phyloP scores from a whole-genome alignment of 23 tunicate species.

The Styela clava region DNA sequence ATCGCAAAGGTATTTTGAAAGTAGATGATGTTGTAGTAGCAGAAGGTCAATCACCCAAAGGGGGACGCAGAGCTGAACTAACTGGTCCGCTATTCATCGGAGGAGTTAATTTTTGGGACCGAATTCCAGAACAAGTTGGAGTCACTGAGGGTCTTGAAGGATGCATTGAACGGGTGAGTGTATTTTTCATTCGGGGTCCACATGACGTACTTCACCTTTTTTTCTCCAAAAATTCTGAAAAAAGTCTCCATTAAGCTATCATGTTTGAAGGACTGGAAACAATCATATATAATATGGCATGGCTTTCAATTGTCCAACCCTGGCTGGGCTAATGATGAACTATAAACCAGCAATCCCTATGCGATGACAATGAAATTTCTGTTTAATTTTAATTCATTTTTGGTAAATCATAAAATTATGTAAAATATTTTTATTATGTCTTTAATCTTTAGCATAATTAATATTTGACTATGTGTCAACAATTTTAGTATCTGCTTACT shows the following conservation, averaged over 20 bases:
- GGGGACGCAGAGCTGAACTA: constrained; percentile 32
- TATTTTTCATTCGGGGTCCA: background rate
- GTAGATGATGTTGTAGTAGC: constrained; percentile 62
- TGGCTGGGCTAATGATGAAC: too few species aligned
- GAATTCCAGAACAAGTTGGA: constrained; percentile 39
- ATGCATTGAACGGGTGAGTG: constrained; percentile 66
- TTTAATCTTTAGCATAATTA: too few species aligned
- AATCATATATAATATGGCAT: too few species aligned
- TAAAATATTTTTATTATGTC: too few species aligned
- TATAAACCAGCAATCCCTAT: too few species aligned
- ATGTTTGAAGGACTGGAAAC: too few species aligned
- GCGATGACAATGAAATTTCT: too few species aligned
- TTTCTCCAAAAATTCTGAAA: background rate
- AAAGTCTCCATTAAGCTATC: background rate
- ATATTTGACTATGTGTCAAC: too few species aligned
- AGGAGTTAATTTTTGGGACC: constrained; percentile 62
- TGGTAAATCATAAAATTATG: too few species aligned
- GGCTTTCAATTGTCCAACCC: too few species aligned
- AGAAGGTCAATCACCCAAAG: constrained; percentile 37
- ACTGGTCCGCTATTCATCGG: constrained; percentile 63
- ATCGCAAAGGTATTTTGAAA: constrained; percentile 45
- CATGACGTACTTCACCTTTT: background rate
- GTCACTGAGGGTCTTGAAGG: constrained; percentile 72
- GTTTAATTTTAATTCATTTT: too few species aligned
- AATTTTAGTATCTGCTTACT: too few species aligned